Evolutionary conservation across 2,113 vertebrate species (phyloP).

Genomic region (Cephalopterus ornatus): DNA sequence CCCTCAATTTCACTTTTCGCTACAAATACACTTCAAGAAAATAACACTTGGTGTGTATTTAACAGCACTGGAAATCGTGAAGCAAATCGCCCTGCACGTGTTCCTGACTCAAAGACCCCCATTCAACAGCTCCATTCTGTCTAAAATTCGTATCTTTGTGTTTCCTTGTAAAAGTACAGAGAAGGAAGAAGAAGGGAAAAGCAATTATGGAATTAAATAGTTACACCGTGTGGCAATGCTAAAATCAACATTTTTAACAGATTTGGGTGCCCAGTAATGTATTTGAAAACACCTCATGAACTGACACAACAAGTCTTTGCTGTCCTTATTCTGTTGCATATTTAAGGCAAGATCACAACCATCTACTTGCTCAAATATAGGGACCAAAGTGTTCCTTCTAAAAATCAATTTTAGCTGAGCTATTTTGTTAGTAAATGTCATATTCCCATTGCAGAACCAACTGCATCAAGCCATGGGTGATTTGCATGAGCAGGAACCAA

Average conservation of each 20-base stretch:
- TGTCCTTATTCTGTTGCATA: rapidly evolving
- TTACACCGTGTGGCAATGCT: rapidly evolving
- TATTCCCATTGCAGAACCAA: neutral
- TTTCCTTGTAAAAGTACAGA: neutral
- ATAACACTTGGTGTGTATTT: neutral
- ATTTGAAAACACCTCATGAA: neutral
- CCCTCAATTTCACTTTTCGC: neutral
- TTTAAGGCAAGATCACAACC: neutral
- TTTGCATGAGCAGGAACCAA: neutral
- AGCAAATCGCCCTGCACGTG: neutral
- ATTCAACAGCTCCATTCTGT: too few species aligned
- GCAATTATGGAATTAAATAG: neutral
- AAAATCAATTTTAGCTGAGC: neutral
- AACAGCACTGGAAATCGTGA: neutral
- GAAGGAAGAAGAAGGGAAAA: neutral
- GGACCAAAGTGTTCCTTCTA: rapidly evolving
- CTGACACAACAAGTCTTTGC: neutral
- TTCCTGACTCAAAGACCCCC: neutral
- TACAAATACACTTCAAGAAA: neutral
- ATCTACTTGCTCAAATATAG: rapidly evolving
- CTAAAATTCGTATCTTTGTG: rapidly evolving
- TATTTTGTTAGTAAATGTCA: neutral
- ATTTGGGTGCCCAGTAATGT: rapidly evolving
- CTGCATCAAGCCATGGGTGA: rapidly evolving
- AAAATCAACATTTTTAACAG: rapidly evolving